Percentiles rank a stretch among this genome's conserved stretches.
phyloP scores from a whole-genome alignment of 2,113 vertebrate genomes.

The Mustela nigripes region DNA sequence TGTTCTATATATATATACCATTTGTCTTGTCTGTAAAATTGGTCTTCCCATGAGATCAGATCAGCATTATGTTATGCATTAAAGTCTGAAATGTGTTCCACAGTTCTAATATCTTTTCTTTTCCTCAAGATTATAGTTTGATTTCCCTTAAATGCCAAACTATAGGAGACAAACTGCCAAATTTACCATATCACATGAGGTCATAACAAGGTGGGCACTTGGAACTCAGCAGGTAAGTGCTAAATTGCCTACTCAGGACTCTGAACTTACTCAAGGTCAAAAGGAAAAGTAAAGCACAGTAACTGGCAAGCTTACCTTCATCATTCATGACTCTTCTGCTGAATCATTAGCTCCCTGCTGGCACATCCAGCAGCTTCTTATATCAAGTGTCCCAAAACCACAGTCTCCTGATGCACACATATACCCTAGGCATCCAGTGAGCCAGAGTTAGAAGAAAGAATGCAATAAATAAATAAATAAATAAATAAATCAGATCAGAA shows the following conservation, averaged over 20 bases:
- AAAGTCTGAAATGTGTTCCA: constrained; percentile 45
- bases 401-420: background rate
- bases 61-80: constrained; percentile 2
- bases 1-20: background rate
- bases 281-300: constrained; percentile 57
- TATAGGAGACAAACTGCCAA: background rate
- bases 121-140: background rate
- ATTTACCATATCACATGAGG: background rate
- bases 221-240: constrained; percentile 56
- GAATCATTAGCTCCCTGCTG: background rate
- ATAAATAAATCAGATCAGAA: background rate
- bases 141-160: constrained; percentile 71
- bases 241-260: constrained; percentile 60
- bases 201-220: constrained; percentile 65
- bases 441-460: background rate
- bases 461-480: background rate
- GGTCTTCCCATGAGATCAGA: constrained; percentile 1
- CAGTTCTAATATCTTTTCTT: constrained; percentile 5
- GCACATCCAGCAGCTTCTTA: background rate
- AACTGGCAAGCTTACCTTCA: constrained; percentile 57
- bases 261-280: constrained; percentile 73
- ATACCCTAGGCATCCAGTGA: background rate
- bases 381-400: background rate
- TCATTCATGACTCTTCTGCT: constrained; percentile 16
- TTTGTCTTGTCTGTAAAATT: constrained; percentile 52